Percentiles rank a stretch among this genome's conserved stretches.
Evolutionary conservation across 2,797 vertebrate genomes (phyloP).

Genomic region (Galagoides demidoff): DNA sequence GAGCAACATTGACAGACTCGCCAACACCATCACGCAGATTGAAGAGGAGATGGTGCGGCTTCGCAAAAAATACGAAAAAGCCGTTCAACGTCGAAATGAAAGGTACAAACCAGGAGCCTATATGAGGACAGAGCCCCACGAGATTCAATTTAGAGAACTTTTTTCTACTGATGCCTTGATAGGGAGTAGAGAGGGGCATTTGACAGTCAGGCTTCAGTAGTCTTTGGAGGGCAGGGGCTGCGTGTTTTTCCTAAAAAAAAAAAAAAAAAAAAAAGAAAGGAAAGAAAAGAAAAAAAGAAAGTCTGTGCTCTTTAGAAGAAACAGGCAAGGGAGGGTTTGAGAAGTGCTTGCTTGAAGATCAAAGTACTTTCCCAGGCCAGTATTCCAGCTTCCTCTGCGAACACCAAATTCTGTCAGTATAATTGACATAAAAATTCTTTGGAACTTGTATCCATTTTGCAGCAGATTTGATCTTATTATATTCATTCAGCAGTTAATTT

Average conservation of each 20-base stretch:
- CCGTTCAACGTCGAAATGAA: slow-evolving; percentile 88
- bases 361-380: background rate
- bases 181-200: background rate
- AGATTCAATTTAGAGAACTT: background rate
- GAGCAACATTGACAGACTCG: slow-evolving; percentile 88
- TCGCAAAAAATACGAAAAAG: slow-evolving; percentile 87
- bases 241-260: background rate
- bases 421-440: background rate
- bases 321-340: background rate
- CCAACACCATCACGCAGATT: slow-evolving; percentile 83
- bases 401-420: background rate
- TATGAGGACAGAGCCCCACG: background rate
- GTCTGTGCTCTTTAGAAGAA: background rate
- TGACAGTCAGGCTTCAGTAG: background rate
- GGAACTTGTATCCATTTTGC: background rate
- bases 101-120: slow-evolving; percentile 85
- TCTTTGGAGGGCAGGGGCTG: background rate
- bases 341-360: background rate
- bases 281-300: background rate
- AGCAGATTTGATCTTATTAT: background rate
- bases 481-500: slow-evolving; percentile 4
- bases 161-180: background rate
- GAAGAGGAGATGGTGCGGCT: slow-evolving; percentile 89
- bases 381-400: background rate
- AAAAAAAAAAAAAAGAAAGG: background rate